A percentile compares a stretch with the other conserved stretches of the same genome.
Conservation (phyloP, 2,888 invertebrate genomes). For the Polyommatus iphigenia region DNA sequence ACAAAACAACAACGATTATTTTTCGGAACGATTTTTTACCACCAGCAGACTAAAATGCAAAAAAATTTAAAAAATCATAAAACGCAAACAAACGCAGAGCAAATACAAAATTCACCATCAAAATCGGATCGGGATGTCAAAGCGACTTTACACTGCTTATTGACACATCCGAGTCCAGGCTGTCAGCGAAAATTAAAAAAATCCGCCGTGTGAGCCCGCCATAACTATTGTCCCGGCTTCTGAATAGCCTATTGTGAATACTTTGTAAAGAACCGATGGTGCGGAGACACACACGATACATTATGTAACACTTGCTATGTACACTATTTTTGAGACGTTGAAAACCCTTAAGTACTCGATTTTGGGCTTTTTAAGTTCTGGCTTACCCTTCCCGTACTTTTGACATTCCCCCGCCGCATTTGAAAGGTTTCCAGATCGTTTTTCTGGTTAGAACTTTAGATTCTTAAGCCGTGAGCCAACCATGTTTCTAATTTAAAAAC, state of each 20-base stretch:
- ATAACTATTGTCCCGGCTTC: slow-evolving; percentile 62
- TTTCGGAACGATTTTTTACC: neutral
- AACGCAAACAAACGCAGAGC: slow-evolving; percentile 5
- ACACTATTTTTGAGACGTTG: slow-evolving; percentile 14
- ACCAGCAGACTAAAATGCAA: neutral
- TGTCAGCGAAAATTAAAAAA: slow-evolving; percentile 48
- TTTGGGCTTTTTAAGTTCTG: neutral
- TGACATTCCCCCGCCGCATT: neutral
- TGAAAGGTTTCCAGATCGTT: neutral
- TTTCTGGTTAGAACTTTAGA: slow-evolving; percentile 6
- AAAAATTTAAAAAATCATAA: neutral
- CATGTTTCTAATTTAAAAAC: neutral
- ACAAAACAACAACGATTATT: no score
- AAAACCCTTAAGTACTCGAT: neutral
- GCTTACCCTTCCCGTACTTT: neutral
- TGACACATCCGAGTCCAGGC: slow-evolving; percentile 48
- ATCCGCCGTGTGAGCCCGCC: slow-evolving; percentile 56
- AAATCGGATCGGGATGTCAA: slow-evolving; percentile 31
- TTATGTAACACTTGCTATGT: slow-evolving; percentile 30
- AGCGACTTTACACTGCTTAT: slow-evolving; percentile 34
- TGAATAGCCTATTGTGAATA: slow-evolving; percentile 58
- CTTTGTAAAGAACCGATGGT: slow-evolving; percentile 42
- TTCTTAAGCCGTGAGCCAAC: slow-evolving; percentile 10
- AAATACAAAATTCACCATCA: slow-evolving; percentile 27
- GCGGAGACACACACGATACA: slow-evolving; percentile 35